Evolutionary conservation across 2,113 vertebrate genomes (phyloP).

Genomic region (Chauna torquata): DNA sequence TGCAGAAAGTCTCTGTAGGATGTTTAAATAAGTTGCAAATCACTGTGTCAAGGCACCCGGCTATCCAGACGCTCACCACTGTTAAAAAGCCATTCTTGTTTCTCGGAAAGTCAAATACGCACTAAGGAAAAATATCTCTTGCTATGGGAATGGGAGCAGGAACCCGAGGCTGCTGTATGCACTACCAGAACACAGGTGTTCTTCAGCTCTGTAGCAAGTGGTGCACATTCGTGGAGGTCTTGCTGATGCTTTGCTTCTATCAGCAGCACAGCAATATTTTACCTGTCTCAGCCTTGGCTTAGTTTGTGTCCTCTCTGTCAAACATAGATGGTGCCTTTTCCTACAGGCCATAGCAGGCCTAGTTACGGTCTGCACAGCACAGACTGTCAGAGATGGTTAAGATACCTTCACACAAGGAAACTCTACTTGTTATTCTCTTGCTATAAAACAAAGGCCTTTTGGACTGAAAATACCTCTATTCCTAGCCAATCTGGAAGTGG

Average conservation of each 20-base stretch:
- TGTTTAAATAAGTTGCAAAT: neutral
- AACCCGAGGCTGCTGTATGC: neutral
- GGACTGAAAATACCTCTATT: slow-evolving; percentile 12
- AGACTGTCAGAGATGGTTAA: slow-evolving; percentile 44
- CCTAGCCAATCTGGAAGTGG: neutral
- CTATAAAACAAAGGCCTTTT: slow-evolving; percentile 37
- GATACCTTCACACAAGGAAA: slow-evolving; percentile 15
- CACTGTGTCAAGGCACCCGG: neutral
- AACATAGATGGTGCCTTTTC: neutral
- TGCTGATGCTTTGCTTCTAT: neutral
- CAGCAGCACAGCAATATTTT: neutral
- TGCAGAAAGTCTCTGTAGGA: neutral
- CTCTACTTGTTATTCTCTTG: neutral
- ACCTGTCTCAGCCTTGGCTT: neutral
- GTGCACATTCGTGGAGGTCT: rapidly evolving
- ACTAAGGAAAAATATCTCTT: neutral
- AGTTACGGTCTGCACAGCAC: slow-evolving; percentile 25
- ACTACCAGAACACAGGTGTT: neutral
- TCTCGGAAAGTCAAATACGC: neutral
- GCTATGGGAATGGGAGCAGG: neutral
- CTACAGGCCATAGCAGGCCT: neutral
- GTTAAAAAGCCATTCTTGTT: neutral
- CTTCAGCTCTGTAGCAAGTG: neutral
- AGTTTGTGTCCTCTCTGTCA: neutral
- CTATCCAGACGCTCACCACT: neutral